Conservation (phyloP, 1,140 invertebrate genomes). For the Maniola jurtina region DNA sequence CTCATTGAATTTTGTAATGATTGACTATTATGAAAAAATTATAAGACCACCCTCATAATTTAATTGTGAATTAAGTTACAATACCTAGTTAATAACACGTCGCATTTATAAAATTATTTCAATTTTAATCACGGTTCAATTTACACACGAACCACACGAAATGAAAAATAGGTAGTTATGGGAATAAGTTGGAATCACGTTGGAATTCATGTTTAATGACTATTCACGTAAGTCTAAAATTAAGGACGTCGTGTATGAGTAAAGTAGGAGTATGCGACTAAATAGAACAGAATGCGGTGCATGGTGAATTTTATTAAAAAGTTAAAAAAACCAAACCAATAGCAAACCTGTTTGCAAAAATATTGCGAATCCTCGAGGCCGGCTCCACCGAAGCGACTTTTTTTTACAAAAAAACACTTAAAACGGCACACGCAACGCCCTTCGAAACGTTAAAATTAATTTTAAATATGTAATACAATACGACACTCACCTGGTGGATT, state of each 20-base stretch:
- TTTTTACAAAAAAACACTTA: slow-evolving; percentile 34
- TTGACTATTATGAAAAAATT: no score
- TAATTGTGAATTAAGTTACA: no score
- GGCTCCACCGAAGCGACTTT: slow-evolving; percentile 43
- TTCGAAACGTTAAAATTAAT: slow-evolving; percentile 19
- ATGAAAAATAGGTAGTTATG: no score
- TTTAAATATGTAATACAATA: slow-evolving; percentile 26
- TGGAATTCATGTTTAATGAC: background rate
- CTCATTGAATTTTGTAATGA: no score
- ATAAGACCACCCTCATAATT: no score
- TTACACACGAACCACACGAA: no score
- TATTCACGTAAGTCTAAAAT: background rate
- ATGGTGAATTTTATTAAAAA: slow-evolving; percentile 44
- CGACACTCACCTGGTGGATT: slow-evolving; percentile 49
- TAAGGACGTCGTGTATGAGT: background rate
- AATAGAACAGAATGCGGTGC: slow-evolving; percentile 2
- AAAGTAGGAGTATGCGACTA: background rate
- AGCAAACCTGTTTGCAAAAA: slow-evolving; percentile 70
- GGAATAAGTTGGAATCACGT: no score
- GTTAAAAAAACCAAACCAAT: slow-evolving; percentile 53
- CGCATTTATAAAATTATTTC: no score
- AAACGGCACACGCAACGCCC: slow-evolving; percentile 17
- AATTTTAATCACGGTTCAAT: no score
- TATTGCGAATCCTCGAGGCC: slow-evolving; percentile 58
- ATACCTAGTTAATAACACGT: no score